These are phyloP conservation scores for Monopterus albus DNA, from an alignment of 2,113 vertebrate species.

Conservation along the genomic window DNA sequence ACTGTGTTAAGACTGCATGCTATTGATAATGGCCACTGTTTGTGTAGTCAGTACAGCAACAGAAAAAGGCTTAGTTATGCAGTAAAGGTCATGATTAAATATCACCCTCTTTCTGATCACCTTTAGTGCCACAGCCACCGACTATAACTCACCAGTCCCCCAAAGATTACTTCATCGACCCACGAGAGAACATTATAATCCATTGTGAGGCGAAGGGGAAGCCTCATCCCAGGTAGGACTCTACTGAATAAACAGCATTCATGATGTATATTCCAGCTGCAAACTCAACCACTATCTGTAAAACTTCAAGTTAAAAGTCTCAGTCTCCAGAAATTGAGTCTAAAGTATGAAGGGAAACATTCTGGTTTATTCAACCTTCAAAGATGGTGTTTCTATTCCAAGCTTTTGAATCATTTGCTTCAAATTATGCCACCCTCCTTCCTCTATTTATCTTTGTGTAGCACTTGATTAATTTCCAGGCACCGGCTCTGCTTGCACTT, in stretches of 20 bases:
- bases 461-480: background rate
- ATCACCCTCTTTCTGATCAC: constrained; percentile 52
- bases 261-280: background rate
- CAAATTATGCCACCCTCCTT: background rate
- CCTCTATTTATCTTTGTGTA: background rate
- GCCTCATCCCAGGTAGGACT: constrained; percentile 91
- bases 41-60: constrained; percentile 47
- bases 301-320: constrained; percentile 3
- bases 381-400: background rate
- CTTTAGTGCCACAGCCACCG: constrained; percentile 92
- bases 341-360: background rate
- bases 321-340: background rate
- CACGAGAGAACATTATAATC: constrained; percentile 94
- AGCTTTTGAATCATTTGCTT: constrained; percentile 5
- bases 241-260: constrained; percentile 31
- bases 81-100: constrained; percentile 59
- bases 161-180: constrained; percentile 97
- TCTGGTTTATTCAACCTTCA: constrained; percentile 11
- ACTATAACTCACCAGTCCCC: constrained; percentile 96
- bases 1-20: constrained; percentile 44
- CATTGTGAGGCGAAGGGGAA: constrained; percentile 97
- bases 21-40: constrained; percentile 35
- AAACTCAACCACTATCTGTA: constrained; percentile 24
- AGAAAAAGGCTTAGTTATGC: constrained; percentile 48
- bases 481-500: background rate